These are phyloP conservation scores for Acrossocheilus fasciatus DNA, from an alignment of 2,797 vertebrate genomes.

Conservation along the genomic window DNA sequence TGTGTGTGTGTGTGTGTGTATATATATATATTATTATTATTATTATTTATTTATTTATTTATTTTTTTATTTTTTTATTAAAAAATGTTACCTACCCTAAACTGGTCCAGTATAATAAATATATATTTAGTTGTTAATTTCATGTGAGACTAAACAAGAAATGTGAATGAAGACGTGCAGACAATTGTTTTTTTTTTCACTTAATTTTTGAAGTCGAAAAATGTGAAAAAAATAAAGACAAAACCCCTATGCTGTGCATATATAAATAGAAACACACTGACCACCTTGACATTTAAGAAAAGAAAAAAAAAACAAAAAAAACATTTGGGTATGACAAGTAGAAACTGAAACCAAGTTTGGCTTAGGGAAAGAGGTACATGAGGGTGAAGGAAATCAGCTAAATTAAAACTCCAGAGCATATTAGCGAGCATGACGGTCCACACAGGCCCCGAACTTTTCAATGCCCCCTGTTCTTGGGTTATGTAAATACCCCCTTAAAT, in stretches of 20 bases:
- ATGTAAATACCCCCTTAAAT: conserved; percentile 57
- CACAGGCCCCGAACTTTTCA: conserved; percentile 40
- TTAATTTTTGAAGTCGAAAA: neutral
- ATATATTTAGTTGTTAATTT: too few species aligned
- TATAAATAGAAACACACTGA: neutral
- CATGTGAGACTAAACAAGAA: too few species aligned
- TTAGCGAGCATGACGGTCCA: conserved; percentile 40
- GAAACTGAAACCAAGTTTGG: conserved; percentile 15
- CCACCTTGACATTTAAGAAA: conserved; percentile 18
- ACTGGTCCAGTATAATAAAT: too few species aligned
- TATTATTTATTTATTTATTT: too few species aligned
- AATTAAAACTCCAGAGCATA: conserved; percentile 50
- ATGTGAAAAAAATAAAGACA: neutral
- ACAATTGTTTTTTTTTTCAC: too few species aligned
- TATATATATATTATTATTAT: too few species aligned
- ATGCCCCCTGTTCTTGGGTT: conserved; percentile 36
- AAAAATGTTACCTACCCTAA: neutral
- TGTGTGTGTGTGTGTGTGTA: too few species aligned
- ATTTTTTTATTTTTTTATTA: neutral
- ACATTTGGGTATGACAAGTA: neutral
- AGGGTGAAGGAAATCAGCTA: conserved; percentile 44
- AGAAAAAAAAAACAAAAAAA: neutral
- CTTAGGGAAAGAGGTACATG: conserved; percentile 29
- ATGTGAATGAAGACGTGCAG: too few species aligned
- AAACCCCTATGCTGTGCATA: neutral